Conservation (phyloP, 1,140 invertebrate genomes). For the Aphelinus certus region DNA sequence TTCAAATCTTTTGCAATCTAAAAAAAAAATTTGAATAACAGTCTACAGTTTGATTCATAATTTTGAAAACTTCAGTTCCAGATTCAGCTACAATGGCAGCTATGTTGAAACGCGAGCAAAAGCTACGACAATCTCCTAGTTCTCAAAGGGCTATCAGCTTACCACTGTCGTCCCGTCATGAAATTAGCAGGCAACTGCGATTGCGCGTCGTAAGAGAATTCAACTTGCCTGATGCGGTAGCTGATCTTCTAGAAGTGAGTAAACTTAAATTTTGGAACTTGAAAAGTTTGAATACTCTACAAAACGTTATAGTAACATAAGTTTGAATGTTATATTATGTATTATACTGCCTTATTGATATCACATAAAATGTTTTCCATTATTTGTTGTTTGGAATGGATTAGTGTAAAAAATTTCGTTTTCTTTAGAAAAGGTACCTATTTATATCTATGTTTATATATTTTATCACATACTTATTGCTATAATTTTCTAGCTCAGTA, state of each 20-base stretch:
- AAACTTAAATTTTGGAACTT: conserved; percentile 22
- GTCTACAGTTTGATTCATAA: no score
- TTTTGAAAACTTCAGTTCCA: conserved; percentile 67
- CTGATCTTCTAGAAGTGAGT: conserved; percentile 80
- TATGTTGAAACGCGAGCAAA: conserved; percentile 88
- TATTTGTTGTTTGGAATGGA: conserved; percentile 13
- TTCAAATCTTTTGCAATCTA: background rate
- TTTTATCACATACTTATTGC: background rate
- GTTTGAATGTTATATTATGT: conserved; percentile 5
- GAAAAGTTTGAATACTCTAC: conserved; percentile 2
- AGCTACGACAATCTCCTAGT: conserved; percentile 81
- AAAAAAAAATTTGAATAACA: conserved; percentile 6
- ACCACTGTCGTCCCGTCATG: conserved; percentile 78
- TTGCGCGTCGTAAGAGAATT: conserved; percentile 92
- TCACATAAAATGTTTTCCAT: conserved; percentile 19
- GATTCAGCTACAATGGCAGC: conserved; percentile 78
- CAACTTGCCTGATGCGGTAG: conserved; percentile 90
- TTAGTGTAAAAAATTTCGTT: conserved; percentile 11
- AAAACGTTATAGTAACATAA: background rate
- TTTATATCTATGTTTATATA: background rate
- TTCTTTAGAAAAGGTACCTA: conserved; percentile 15
- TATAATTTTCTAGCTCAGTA: background rate
- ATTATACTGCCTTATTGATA: background rate
- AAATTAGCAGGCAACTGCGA: conserved; percentile 82
- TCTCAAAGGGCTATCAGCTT: conserved; percentile 81